Evolutionary conservation across 1,140 invertebrate genomes (phyloP).

Genomic region (Bombus vancouverensis): DNA sequence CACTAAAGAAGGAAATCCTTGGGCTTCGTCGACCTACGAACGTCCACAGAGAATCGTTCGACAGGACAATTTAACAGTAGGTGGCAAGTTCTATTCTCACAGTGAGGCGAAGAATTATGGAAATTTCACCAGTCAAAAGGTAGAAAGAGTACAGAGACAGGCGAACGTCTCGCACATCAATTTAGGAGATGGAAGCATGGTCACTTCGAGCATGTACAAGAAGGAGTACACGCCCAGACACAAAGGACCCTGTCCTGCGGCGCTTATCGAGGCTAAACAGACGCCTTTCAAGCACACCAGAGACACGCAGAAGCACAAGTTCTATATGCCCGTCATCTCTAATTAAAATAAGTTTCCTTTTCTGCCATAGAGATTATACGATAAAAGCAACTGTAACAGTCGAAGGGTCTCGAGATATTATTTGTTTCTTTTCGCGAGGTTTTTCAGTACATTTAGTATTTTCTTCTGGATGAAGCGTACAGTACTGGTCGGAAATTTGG

Average conservation of each 20-base stretch:
- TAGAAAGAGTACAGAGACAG: conserved; percentile 83
- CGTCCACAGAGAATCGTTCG: conserved; percentile 83
- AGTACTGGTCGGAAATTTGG: not conserved
- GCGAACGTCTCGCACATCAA: conserved; percentile 88
- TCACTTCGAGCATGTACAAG: conserved; percentile 87
- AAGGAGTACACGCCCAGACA: conserved; percentile 88
- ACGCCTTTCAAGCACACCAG: conserved; percentile 91
- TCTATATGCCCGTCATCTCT: conserved; percentile 86
- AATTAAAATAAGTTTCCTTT: conserved; percentile 50
- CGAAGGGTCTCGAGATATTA: not conserved
- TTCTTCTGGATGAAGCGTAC: not conserved
- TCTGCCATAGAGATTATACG: not conserved
- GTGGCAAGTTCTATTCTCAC: conserved; percentile 88
- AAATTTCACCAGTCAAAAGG: conserved; percentile 83
- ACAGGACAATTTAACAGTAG: conserved; percentile 86
- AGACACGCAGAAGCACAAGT: conserved; percentile 91
- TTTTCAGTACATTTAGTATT: not conserved
- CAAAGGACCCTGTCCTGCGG: conserved; percentile 89
- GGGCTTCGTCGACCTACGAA: conserved; percentile 81
- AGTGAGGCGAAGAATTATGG: conserved; percentile 87
- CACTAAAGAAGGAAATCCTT: conserved; percentile 81
- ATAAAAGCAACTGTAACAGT: too few relatives aligned
- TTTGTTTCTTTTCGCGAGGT: not conserved
- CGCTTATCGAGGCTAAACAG: conserved; percentile 87
- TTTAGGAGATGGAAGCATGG: conserved; percentile 85